phyloP scores from a whole-genome alignment of 2,888 invertebrate species.

The Acleris sparsana region DNA sequence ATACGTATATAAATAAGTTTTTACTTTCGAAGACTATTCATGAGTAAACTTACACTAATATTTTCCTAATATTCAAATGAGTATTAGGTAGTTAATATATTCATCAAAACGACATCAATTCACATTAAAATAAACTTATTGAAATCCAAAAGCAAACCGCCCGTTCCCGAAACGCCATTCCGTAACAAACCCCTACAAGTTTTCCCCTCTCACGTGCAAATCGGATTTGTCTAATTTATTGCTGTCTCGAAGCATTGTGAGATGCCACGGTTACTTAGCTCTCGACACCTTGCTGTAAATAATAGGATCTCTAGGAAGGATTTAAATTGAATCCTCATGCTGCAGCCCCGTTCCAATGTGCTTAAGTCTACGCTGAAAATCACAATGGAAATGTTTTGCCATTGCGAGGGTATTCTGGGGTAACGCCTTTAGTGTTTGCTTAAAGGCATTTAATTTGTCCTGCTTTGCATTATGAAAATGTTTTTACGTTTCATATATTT shows the following conservation, averaged over 20 bases:
- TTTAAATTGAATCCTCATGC: conserved; percentile 69
- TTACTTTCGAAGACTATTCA: no score
- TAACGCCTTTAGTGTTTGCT: background rate
- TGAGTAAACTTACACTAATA: no score
- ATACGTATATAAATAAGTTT: no score
- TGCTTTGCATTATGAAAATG: background rate
- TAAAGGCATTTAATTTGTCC: background rate
- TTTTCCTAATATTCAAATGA: no score
- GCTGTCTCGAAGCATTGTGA: conserved; percentile 65
- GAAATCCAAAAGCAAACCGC: conserved; percentile 16
- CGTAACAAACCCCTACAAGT: conserved; percentile 45
- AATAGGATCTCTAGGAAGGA: conserved; percentile 75
- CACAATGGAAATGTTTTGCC: conserved; percentile 45
- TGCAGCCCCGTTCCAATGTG: conserved; percentile 53
- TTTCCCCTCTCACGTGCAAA: conserved; percentile 72
- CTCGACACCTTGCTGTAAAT: conserved; percentile 75
- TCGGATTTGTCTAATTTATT: conserved; percentile 83
- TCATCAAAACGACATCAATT: no score
- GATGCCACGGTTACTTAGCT: conserved; percentile 76
- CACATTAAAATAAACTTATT: conserved; percentile 1
- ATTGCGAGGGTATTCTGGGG: conserved; percentile 32
- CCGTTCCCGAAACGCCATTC: conserved; percentile 5
- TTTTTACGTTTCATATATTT: background rate
- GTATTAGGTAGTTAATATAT: no score
- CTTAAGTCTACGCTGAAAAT: conserved; percentile 44